Evolutionary conservation across 2,113 vertebrate species (phyloP).

Genomic region (Parus major): DNA sequence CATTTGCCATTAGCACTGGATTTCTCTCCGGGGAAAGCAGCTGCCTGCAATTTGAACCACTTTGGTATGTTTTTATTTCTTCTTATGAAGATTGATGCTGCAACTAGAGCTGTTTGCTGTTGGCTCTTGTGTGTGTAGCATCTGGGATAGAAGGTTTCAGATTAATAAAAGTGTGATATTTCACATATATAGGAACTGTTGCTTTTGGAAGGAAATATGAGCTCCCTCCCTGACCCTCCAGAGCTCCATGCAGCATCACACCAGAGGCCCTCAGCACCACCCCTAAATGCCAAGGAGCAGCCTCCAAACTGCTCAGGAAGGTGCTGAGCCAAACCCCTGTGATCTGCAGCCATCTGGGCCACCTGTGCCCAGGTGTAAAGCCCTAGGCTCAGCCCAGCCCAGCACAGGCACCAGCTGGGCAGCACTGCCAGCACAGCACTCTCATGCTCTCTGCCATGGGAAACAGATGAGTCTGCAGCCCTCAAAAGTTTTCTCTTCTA

Average conservation of each 20-base stretch:
- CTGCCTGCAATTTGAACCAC: neutral
- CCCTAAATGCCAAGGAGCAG: neutral
- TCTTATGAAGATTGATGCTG: neutral
- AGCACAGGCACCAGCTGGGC: neutral
- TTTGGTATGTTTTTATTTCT: neutral
- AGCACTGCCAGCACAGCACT: neutral
- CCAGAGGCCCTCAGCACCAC: neutral
- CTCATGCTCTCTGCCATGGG: neutral
- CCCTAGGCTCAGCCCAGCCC: neutral
- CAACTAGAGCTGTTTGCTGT: neutral
- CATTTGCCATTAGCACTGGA: neutral
- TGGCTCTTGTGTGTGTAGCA: neutral
- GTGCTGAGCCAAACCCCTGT: neutral
- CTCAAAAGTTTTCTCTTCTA: neutral
- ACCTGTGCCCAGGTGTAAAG: neutral
- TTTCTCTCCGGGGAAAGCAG: neutral
- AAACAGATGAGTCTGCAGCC: neutral
- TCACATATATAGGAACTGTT: neutral
- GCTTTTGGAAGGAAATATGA: neutral
- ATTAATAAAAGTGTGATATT: neutral
- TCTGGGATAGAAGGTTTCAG: neutral
- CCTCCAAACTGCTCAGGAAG: neutral
- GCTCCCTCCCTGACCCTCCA: neutral
- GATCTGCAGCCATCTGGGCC: neutral
- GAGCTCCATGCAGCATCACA: neutral